Conservation (phyloP, 2,888 invertebrate species). For the Acanthacorydalis orientalis region DNA sequence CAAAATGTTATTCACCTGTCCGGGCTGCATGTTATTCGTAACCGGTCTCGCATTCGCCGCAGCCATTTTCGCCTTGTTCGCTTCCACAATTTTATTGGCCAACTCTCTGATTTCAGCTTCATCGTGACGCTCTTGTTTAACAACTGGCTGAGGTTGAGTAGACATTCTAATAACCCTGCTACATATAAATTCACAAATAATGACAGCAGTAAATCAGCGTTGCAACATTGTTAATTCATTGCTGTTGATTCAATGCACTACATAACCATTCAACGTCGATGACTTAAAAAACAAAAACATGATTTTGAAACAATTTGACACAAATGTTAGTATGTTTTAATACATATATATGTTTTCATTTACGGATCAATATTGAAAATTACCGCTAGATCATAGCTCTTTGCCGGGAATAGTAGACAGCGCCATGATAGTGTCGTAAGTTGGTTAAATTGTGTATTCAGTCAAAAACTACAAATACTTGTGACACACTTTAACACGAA, state of each 20-base stretch:
- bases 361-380: no score
- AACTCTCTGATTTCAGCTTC: conserved; percentile 76
- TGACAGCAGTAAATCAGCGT: neutral
- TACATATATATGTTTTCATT: no score
- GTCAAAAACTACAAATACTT: neutral
- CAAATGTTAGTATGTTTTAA: no score
- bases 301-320: no score
- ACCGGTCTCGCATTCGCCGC: conserved; percentile 21
- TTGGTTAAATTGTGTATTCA: neutral
- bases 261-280: neutral
- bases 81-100: conserved; percentile 76
- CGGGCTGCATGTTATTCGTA: conserved; percentile 12
- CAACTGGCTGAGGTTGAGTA: conserved; percentile 14
- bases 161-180: conserved; percentile 6
- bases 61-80: conserved; percentile 51
- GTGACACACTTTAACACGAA: neutral
- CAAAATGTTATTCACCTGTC: conserved; percentile 10
- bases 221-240: neutral
- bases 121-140: conserved; percentile 63
- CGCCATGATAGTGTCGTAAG: no score
- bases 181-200: neutral
- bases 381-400: no score
- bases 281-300: neutral
- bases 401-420: no score
- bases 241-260: neutral